Conservation (phyloP, 2,888 invertebrate genomes). For the Cryptophagus acutangulus region DNA sequence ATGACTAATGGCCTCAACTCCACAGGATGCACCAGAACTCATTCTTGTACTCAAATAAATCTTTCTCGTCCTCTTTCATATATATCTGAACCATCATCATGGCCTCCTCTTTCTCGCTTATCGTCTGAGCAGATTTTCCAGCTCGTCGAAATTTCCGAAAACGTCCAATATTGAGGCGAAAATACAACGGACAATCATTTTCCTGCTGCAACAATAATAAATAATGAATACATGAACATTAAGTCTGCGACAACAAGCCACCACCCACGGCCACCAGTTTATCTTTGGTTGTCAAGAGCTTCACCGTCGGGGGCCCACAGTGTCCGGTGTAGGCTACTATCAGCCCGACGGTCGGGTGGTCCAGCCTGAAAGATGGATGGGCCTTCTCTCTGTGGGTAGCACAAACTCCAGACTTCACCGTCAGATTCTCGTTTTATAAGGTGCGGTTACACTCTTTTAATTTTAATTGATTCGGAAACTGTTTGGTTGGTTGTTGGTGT, state of each 20-base stretch:
- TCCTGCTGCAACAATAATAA: slow-evolving; percentile 32
- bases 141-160: no score
- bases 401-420: slow-evolving; percentile 26
- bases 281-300: slow-evolving; percentile 42
- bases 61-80: slow-evolving; percentile 12
- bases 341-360: slow-evolving; percentile 41
- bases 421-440: slow-evolving; percentile 12
- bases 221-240: slow-evolving; percentile 46
- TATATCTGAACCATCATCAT: no score
- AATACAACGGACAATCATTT: no score
- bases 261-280: slow-evolving; percentile 47
- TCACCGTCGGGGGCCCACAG: slow-evolving; percentile 41
- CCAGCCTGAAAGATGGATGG: slow-evolving; percentile 38
- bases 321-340: slow-evolving; percentile 40
- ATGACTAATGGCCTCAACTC: slow-evolving; percentile 30
- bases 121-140: no score
- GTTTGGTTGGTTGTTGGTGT: no score
- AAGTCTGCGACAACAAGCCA: slow-evolving; percentile 46
- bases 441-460: slow-evolving; percentile 30
- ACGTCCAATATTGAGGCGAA: no score
- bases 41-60: slow-evolving; percentile 31
- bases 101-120: no score
- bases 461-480: slow-evolving; percentile 28
- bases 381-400: slow-evolving; percentile 35
- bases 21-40: slow-evolving; percentile 30